Conservation (phyloP, 2,113 vertebrate genomes). For the Aepyceros melampus region DNA sequence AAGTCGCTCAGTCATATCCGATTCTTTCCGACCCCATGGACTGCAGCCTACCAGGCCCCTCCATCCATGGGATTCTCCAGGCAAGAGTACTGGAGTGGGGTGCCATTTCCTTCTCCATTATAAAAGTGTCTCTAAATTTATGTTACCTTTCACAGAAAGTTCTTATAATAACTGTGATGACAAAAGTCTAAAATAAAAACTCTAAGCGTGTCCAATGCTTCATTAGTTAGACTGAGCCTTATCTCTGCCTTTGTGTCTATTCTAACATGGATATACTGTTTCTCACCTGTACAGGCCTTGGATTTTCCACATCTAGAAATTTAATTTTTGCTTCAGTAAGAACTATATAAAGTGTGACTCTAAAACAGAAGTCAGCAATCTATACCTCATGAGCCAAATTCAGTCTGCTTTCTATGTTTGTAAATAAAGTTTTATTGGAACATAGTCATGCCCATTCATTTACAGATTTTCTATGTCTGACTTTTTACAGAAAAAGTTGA, state of each 20-base stretch:
- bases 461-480: neutral
- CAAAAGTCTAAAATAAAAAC: constrained; percentile 1
- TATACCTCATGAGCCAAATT: neutral
- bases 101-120: too few relatives aligned
- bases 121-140: neutral
- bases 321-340: neutral
- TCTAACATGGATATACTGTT: neutral
- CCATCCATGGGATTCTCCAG: too few relatives aligned
- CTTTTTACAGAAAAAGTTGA: neutral
- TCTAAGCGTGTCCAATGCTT: neutral
- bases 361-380: neutral
- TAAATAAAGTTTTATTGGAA: constrained; percentile 40
- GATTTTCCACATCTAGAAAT: neutral
- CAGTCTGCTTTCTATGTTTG: neutral
- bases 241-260: neutral
- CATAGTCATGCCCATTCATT: neutral
- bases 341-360: neutral
- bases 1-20: too few relatives aligned
- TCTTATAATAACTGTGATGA: neutral
- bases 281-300: neutral
- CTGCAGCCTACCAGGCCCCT: too few relatives aligned
- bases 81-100: too few relatives aligned
- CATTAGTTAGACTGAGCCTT: neutral
- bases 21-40: too few relatives aligned
- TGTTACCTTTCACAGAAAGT: neutral